Evolutionary conservation across 2,888 invertebrate species (phyloP).

Genomic region (Plusia festucae): DNA sequence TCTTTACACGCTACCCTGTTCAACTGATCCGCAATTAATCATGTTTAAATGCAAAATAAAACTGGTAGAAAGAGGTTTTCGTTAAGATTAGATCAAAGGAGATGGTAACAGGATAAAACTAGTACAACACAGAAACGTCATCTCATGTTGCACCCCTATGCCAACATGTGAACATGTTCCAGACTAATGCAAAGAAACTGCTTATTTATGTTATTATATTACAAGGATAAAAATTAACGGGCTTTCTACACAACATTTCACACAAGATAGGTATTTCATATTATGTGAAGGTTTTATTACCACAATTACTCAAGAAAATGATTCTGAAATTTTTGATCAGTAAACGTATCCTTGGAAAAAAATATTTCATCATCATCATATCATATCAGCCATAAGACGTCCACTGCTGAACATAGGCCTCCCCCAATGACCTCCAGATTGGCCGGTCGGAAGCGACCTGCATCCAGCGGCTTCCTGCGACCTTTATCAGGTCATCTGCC

Average conservation of each 20-base stretch:
- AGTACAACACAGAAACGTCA: constrained; percentile 13
- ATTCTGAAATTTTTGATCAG: neutral
- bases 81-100: too few species aligned
- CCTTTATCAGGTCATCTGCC: too few species aligned
- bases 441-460: too few species aligned
- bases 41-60: constrained; percentile 22
- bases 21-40: constrained; percentile 15
- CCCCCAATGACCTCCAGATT: too few species aligned
- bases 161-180: constrained; percentile 28
- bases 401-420: too few species aligned
- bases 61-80: constrained; percentile 18
- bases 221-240: constrained; percentile 23
- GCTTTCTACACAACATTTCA: constrained; percentile 14
- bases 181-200: constrained; percentile 41
- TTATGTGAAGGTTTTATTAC: neutral
- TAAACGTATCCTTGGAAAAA: neutral
- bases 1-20: neutral
- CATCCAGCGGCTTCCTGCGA: too few species aligned
- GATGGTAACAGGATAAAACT: neutral
- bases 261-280: too few species aligned
- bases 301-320: neutral
- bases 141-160: constrained; percentile 14
- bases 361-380: too few species aligned
- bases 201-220: constrained; percentile 18
- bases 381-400: too few species aligned